These are phyloP conservation scores for Nasalis larvatus DNA, from an alignment of 2,113 vertebrate genomes.

Conservation along the genomic window DNA sequence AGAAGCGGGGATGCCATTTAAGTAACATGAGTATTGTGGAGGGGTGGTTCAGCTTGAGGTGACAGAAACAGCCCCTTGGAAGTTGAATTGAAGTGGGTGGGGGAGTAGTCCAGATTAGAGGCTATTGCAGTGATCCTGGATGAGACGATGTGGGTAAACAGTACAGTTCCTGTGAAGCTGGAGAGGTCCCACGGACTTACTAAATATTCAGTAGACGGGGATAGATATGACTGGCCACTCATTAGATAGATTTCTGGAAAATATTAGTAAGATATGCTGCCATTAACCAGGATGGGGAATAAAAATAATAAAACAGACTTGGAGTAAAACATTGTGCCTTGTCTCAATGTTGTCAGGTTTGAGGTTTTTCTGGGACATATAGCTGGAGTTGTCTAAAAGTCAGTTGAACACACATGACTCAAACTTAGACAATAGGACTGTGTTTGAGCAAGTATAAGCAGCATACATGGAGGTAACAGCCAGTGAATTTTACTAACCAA, in stretches of 20 bases:
- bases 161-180: fast-evolving
- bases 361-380: not conserved
- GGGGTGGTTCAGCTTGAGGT: not conserved
- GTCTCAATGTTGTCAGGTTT: not conserved
- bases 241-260: not conserved
- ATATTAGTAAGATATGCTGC: not conserved
- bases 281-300: not conserved
- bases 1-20: not conserved
- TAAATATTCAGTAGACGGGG: fast-evolving
- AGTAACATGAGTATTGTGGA: not conserved
- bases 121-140: too few relatives aligned
- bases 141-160: not conserved
- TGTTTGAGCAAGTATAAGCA: not conserved
- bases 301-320: not conserved
- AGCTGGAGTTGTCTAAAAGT: not conserved
- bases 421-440: not conserved
- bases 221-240: not conserved
- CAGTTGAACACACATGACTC: not conserved
- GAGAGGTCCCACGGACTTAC: not conserved
- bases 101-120: not conserved
- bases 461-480: not conserved
- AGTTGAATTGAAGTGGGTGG: not conserved
- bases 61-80: not conserved
- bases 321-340: not conserved
- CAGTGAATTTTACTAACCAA: not conserved